Percentiles rank a stretch among this genome's conserved stretches.
phyloP scores from a whole-genome alignment of 2,888 invertebrate genomes.

The Clunio marinus region DNA sequence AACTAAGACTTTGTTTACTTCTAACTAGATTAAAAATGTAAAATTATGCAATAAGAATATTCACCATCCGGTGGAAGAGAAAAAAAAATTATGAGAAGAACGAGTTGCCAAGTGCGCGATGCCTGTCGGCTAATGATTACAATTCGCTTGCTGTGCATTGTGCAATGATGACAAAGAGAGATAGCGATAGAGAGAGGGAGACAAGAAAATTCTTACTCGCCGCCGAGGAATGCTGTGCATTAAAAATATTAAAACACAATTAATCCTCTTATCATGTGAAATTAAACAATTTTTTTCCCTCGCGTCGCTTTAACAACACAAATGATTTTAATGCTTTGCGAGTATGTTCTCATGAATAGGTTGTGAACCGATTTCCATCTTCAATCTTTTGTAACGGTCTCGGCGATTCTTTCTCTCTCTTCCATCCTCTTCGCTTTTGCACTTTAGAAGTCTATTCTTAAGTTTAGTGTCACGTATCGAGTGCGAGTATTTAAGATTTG shows the following conservation, averaged over 20 bases:
- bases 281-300: conserved; percentile 1
- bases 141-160: neutral
- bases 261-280: conserved; percentile 16
- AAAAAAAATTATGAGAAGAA: neutral
- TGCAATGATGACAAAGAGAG: neutral
- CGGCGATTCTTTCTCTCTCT: neutral
- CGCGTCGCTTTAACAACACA: neutral
- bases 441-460: neutral
- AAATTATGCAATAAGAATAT: conserved; percentile 19
- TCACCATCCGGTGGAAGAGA: neutral
- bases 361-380: conserved; percentile 14
- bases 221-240: neutral
- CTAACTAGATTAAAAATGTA: neutral
- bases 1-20: neutral
- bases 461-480: neutral
- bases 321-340: neutral
- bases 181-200: too few relatives aligned
- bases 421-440: neutral
- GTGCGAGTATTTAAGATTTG: neutral
- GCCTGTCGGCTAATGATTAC: neutral
- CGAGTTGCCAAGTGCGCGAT: neutral
- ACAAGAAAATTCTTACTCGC: neutral
- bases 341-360: neutral
- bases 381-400: conserved; percentile 15
- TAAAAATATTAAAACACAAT: neutral